phyloP scores from a whole-genome alignment of 2,888 invertebrate species.

The Thumatha senex region DNA sequence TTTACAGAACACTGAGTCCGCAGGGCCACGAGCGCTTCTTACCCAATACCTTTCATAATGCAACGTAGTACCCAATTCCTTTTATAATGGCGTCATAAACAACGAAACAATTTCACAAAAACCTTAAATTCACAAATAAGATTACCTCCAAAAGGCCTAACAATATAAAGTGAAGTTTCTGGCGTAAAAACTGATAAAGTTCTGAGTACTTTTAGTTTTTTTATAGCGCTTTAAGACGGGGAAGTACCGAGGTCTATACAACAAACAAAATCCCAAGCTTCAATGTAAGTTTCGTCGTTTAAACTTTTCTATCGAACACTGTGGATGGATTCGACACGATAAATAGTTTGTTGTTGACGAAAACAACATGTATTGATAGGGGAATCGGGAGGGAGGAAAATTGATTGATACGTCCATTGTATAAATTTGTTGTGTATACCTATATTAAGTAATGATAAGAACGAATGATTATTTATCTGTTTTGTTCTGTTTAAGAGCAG shows the following conservation, averaged over 20 bases:
- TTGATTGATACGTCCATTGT: conserved; percentile 20
- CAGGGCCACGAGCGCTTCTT: no score
- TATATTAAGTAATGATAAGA: neutral
- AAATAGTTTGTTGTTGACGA: conserved; percentile 16
- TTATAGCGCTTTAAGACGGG: conserved; percentile 43
- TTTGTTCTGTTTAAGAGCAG: neutral
- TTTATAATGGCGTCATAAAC: conserved; percentile 4
- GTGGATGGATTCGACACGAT: conserved; percentile 19
- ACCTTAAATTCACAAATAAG: conserved; percentile 13
- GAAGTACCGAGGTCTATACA: conserved; percentile 24
- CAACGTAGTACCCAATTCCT: neutral
- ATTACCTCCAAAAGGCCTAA: conserved; percentile 23
- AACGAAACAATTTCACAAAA: conserved; percentile 15
- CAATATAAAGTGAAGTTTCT: conserved; percentile 48
- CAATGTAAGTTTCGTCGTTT: conserved; percentile 30
- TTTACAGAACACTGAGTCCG: no score
- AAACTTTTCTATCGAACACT: conserved; percentile 28
- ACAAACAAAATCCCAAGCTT: conserved; percentile 24
- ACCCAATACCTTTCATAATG: no score
- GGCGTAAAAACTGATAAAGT: conserved; percentile 43
- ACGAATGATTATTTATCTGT: neutral
- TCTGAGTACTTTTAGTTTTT: conserved; percentile 49
- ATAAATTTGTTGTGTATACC: conserved; percentile 2
- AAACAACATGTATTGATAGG: conserved; percentile 12
- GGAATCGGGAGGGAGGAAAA: neutral